Evolutionary conservation across 2,113 vertebrate genomes (phyloP).

Genomic region (Dipodomys ordii): DNA sequence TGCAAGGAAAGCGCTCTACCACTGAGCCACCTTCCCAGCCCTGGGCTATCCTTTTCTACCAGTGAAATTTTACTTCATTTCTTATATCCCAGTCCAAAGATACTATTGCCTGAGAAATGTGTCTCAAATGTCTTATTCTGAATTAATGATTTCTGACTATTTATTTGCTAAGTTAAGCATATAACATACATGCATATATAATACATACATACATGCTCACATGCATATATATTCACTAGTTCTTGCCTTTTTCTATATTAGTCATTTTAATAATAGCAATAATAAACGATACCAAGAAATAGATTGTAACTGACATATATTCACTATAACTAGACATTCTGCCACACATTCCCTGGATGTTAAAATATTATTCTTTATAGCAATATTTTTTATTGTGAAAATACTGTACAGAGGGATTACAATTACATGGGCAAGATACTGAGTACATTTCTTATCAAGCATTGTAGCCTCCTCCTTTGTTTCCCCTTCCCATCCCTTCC

Average conservation of each 20-base stretch:
- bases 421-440: too few species aligned
- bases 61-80: not conserved
- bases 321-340: not conserved
- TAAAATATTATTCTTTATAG: not conserved
- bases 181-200: too few species aligned
- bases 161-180: not conserved
- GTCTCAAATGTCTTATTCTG: not conserved
- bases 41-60: not conserved
- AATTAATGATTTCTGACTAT: not conserved
- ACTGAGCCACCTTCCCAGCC: too few species aligned
- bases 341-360: not conserved
- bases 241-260: constrained; percentile 2
- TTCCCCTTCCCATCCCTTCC: too few species aligned
- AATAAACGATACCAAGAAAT: not conserved
- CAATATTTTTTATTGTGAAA: not conserved
- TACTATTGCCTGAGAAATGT: not conserved
- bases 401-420: too few species aligned
- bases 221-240: not conserved
- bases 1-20: too few species aligned
- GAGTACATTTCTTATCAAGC: too few species aligned
- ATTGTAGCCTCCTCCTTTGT: too few species aligned
- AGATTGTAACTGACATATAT: not conserved
- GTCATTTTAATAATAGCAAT: constrained; percentile 24
- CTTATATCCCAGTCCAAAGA: not conserved
- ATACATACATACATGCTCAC: too few species aligned